Evolutionary conservation across 2,797 vertebrate species (phyloP).

Genomic region (Arremon aurantiirostris): DNA sequence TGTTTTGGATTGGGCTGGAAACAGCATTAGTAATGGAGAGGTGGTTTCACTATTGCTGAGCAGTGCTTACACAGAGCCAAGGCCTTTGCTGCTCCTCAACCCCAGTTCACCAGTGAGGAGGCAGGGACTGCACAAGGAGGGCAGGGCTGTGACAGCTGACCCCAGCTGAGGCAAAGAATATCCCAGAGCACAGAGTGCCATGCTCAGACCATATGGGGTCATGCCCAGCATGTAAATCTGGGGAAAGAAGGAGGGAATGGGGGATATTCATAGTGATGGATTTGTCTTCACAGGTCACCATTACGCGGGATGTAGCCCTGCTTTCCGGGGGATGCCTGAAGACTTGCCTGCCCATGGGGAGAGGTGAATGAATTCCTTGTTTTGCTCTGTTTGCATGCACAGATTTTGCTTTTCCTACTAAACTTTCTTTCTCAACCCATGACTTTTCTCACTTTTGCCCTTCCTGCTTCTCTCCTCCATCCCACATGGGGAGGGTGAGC

Average conservation of each 20-base stretch:
- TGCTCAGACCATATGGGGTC: too few species aligned
- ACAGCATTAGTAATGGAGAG: rapidly evolving
- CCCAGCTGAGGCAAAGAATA: rapidly evolving
- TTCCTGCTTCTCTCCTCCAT: rapidly evolving
- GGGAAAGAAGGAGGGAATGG: neutral
- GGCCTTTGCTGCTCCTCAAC: neutral
- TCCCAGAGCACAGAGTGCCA: neutral
- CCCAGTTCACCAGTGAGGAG: rapidly evolving
- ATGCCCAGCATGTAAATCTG: neutral
- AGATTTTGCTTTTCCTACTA: neutral
- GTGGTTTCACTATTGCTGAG: rapidly evolving
- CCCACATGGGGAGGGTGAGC: rapidly evolving
- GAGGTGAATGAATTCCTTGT: neutral
- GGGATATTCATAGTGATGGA: rapidly evolving
- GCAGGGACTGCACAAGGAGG: neutral
- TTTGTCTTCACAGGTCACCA: neutral
- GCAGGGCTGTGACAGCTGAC: neutral
- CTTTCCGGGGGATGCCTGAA: neutral
- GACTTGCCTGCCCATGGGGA: neutral
- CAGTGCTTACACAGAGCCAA: neutral
- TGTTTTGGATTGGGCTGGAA: neutral
- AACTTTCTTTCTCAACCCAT: neutral
- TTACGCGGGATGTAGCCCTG: rapidly evolving
- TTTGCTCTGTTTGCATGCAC: rapidly evolving
- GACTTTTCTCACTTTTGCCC: neutral